Conservation (phyloP, 2,113 vertebrate genomes). For the Geococcyx californianus region DNA sequence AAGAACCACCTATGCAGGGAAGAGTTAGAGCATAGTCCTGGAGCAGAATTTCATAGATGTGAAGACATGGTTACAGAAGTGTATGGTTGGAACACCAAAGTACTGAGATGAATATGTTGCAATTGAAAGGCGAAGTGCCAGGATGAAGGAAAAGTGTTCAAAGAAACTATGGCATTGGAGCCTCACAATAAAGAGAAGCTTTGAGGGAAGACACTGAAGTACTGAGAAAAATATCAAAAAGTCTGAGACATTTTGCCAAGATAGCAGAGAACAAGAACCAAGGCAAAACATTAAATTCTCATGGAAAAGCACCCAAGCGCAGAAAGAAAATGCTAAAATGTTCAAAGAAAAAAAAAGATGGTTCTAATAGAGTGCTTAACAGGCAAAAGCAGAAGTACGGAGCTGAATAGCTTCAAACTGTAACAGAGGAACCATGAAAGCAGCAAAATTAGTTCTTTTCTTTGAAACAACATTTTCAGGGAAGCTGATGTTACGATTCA, state of each 20-base stretch:
- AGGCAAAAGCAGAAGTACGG: neutral
- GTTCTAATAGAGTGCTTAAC: neutral
- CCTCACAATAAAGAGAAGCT: neutral
- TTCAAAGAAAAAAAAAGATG: neutral
- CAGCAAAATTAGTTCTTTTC: neutral
- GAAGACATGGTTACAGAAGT: neutral
- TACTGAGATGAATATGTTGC: neutral
- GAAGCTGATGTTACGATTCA: neutral
- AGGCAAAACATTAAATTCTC: neutral
- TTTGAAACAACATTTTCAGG: neutral
- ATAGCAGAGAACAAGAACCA: neutral
- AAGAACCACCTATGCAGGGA: neutral
- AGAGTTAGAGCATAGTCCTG: neutral
- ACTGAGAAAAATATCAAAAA: neutral
- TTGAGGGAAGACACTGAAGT: neutral
- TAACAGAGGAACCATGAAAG: neutral
- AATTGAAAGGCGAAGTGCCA: neutral
- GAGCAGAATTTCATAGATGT: neutral
- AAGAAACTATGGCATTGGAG: neutral
- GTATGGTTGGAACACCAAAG: neutral
- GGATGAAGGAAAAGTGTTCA: neutral
- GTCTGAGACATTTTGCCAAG: neutral
- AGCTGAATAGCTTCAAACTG: neutral
- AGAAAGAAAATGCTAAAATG: slow-evolving; percentile 1
- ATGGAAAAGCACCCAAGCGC: neutral